Evolutionary conservation across 2,888 invertebrate genomes (phyloP).

Genomic region (Dermolepida albohirtum): DNA sequence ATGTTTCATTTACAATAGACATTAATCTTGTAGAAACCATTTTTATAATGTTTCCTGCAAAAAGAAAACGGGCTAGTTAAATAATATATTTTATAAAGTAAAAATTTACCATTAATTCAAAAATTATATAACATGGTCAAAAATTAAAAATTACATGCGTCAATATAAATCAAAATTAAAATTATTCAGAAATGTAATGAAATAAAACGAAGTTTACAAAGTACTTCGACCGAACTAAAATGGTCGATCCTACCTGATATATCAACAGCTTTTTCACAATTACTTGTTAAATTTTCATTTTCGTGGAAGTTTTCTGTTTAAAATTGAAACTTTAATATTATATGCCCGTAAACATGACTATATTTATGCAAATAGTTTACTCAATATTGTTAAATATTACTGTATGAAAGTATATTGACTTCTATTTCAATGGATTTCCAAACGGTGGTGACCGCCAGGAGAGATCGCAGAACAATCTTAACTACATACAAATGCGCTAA

Average conservation of each 20-base stretch:
- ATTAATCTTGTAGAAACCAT: conserved; percentile 71
- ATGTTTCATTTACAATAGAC: conserved; percentile 65
- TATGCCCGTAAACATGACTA: conserved; percentile 11
- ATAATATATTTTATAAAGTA: conserved; percentile 8
- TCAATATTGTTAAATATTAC: conserved; percentile 32
- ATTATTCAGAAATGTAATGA: conserved; percentile 23
- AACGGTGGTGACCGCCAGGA: conserved; percentile 44
- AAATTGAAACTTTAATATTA: conserved; percentile 16
- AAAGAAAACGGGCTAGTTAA: conserved; percentile 18
- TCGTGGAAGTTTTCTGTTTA: conserved; percentile 7
- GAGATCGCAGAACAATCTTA: conserved; percentile 29
- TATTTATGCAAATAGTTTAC: conserved; percentile 28
- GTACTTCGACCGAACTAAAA: conserved; percentile 42
- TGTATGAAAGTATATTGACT: conserved; percentile 42
- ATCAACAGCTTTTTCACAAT: conserved; percentile 46
- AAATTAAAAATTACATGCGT: conserved; percentile 2
- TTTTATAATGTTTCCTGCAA: conserved; percentile 49
- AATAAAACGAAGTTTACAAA: conserved; percentile 41
- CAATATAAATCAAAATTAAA: conserved; percentile 22
- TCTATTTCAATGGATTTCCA: conserved; percentile 42
- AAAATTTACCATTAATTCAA: conserved; percentile 15
- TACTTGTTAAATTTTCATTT: conserved; percentile 39
- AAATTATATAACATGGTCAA: conserved; percentile 23
- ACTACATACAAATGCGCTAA: conserved; percentile 3
- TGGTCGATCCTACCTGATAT: conserved; percentile 47